Evolutionary conservation across 2,113 vertebrate genomes (phyloP).

Genomic region (Xenopus tropicalis): DNA sequence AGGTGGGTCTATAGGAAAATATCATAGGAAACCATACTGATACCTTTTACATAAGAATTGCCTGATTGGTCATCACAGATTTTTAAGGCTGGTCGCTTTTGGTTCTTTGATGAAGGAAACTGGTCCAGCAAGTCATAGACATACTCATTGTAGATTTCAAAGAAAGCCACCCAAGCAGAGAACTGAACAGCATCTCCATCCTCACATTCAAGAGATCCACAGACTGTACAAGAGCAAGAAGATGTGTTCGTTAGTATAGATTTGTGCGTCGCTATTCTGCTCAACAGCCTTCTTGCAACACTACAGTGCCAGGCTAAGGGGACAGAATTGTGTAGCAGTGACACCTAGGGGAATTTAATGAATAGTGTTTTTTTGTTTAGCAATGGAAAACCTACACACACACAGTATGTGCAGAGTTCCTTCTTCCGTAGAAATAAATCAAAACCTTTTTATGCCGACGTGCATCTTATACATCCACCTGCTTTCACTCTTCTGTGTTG

Average conservation of each 20-base stretch:
- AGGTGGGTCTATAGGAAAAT: too few species aligned
- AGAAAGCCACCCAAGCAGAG: slow-evolving; percentile 81
- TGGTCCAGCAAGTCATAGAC: slow-evolving; percentile 77
- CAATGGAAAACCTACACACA: too few species aligned
- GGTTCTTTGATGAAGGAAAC: slow-evolving; percentile 58
- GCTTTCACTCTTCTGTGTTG: too few species aligned
- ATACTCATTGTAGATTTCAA: slow-evolving; percentile 86
- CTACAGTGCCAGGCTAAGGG: background rate
- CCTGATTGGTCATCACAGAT: slow-evolving; percentile 81
- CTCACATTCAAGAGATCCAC: background rate
- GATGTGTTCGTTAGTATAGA: too few species aligned
- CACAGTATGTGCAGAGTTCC: too few species aligned
- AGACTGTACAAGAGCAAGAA: background rate
- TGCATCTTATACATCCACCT: too few species aligned
- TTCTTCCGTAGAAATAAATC: too few species aligned
- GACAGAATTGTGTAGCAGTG: background rate
- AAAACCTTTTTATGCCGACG: too few species aligned
- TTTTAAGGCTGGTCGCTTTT: slow-evolving; percentile 69
- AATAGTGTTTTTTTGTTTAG: too few species aligned
- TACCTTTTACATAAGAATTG: slow-evolving; percentile 81
- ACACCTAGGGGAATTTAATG: background rate
- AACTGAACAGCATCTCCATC: slow-evolving; percentile 48
- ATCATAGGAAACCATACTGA: too few species aligned
- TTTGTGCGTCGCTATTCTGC: background rate
- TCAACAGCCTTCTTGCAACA: background rate